A percentile compares a stretch with the other conserved stretches of the same genome.
Conservation (phyloP, 2,888 invertebrate species). For the Coenonympha glycerion region DNA sequence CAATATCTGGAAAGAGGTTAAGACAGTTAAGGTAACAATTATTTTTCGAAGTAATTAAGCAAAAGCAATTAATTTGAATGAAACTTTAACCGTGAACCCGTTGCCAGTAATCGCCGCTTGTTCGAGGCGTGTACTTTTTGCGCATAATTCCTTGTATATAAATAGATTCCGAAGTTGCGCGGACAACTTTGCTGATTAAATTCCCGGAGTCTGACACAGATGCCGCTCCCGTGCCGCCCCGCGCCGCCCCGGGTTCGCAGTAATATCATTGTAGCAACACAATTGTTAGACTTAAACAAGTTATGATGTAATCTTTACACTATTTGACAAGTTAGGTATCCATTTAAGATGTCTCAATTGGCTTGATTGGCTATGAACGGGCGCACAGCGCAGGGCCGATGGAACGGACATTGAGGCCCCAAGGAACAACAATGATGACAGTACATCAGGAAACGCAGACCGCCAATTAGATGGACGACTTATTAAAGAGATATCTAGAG, state of each 20-base stretch:
- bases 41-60: neutral
- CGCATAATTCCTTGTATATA: constrained; percentile 12
- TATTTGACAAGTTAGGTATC: neutral
- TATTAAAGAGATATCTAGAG: too few relatives aligned
- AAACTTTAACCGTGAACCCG: constrained; percentile 1
- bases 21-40: too few relatives aligned
- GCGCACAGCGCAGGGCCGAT: too few relatives aligned
- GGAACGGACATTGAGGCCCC: too few relatives aligned
- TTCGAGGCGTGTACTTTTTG: constrained; percentile 8
- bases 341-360: neutral
- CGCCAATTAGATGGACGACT: too few relatives aligned
- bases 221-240: neutral
- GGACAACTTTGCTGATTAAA: constrained; percentile 11
- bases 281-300: too few relatives aligned
- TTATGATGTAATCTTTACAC: too few relatives aligned
- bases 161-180: constrained; percentile 3
- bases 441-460: too few relatives aligned
- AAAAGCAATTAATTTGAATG: constrained; percentile 6
- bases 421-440: too few relatives aligned
- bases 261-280: neutral
- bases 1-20: too few relatives aligned
- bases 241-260: neutral
- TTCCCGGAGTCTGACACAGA: constrained; percentile 7
- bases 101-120: constrained; percentile 5
- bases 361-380: too few relatives aligned